phyloP scores from a whole-genome alignment of 2,113 vertebrate species.

The Rhabdornis inornatus region DNA sequence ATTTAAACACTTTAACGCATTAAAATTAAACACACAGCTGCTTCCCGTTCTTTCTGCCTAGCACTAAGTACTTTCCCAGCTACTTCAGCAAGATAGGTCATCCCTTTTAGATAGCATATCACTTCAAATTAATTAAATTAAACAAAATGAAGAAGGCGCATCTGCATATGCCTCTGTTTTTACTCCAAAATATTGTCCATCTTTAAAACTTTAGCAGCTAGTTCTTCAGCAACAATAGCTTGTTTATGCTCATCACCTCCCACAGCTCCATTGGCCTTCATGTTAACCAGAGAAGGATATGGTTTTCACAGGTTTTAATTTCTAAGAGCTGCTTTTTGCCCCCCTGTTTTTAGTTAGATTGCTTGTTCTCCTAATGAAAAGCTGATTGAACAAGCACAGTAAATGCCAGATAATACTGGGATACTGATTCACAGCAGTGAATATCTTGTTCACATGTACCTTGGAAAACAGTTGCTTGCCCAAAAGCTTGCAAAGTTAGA shows the following conservation, averaged over 20 bases:
- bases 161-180: neutral
- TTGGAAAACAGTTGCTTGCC: neutral
- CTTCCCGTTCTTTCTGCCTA: neutral
- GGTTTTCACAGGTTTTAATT: neutral
- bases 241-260: neutral
- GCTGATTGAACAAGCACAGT: neutral
- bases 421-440: neutral
- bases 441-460: neutral
- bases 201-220: neutral
- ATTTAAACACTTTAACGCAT: neutral
- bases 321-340: neutral
- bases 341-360: neutral
- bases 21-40: neutral
- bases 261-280: neutral
- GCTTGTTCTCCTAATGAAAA: neutral
- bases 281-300: neutral
- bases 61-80: neutral
- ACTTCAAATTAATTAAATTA: neutral
- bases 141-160: neutral
- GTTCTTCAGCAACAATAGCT: neutral
- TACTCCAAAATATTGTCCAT: neutral
- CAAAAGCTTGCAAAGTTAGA: neutral
- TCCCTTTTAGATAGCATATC: neutral
- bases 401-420: neutral
- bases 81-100: neutral